Conservation (phyloP, 2,113 vertebrate species). For the Eidolon helvum region DNA sequence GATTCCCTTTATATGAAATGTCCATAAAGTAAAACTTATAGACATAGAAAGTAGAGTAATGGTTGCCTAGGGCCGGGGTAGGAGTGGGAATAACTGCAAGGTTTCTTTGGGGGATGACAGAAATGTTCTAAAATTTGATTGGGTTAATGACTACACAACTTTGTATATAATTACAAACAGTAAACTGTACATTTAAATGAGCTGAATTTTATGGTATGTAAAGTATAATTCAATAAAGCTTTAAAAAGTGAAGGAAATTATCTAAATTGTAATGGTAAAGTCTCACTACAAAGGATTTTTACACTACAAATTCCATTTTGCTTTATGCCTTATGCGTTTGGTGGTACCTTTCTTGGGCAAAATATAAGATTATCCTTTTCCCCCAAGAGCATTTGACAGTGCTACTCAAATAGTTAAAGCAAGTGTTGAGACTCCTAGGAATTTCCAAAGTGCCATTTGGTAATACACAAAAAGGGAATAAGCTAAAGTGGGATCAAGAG, state of each 20-base stretch:
- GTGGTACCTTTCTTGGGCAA: not conserved
- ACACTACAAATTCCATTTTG: slow-evolving; percentile 22
- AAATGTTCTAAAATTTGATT: not conserved
- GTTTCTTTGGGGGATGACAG: not conserved
- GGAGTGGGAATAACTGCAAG: not conserved
- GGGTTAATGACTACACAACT: not conserved
- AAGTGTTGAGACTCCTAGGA: not conserved
- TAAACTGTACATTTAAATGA: not conserved
- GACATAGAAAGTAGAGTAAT: not conserved
- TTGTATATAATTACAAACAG: not conserved
- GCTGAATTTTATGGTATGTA: not conserved
- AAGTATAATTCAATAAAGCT: not conserved
- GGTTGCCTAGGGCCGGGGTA: not conserved
- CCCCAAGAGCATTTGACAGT: not conserved
- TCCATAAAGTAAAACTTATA: not conserved
- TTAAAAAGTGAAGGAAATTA: not conserved
- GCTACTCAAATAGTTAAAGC: slow-evolving; percentile 16
- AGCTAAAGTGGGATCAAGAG: not conserved
- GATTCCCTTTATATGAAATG: slow-evolving; percentile 1
- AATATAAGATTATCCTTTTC: not conserved
- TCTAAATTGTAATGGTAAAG: not conserved
- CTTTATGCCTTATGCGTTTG: not conserved
- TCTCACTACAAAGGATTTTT: not conserved
- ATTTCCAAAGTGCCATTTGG: not conserved
- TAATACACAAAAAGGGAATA: slow-evolving; percentile 27